Evolutionary conservation across 2,888 invertebrate species (phyloP).

Genomic region (Ormyrus labotus): DNA sequence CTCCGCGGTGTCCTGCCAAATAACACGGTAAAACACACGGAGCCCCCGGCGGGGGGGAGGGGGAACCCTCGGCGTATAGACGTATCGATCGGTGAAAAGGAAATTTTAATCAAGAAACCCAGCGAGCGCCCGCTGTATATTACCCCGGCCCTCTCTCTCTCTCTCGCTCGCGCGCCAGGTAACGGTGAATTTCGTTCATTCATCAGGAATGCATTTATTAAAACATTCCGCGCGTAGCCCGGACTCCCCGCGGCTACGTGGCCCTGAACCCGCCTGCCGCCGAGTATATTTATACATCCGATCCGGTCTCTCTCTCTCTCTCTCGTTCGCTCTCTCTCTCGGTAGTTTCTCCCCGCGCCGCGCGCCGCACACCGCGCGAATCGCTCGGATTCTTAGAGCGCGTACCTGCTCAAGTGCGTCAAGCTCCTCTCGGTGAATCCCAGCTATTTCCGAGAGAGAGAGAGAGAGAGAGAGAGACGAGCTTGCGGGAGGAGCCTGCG

Average conservation of each 20-base stretch:
- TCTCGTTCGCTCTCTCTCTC: slow-evolving; percentile 39
- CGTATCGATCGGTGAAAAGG: slow-evolving; percentile 7
- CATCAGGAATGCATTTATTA: slow-evolving; percentile 66
- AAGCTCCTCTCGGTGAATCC: slow-evolving; percentile 6
- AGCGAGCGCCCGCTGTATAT: too few relatives aligned
- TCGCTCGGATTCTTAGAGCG: slow-evolving; percentile 61
- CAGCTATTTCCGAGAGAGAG: background rate
- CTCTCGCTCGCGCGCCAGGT: slow-evolving; percentile 3
- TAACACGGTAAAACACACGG: too few relatives aligned
- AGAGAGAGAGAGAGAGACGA: background rate
- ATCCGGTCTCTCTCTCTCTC: slow-evolving; percentile 17
- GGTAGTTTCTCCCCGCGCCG: background rate
- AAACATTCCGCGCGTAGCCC: slow-evolving; percentile 64
- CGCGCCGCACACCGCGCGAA: slow-evolving; percentile 56
- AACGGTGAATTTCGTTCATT: slow-evolving; percentile 66
- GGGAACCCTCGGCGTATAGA: background rate
- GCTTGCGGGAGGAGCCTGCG: slow-evolving; percentile 19
- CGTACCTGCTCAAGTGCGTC: background rate
- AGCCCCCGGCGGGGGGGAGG: background rate
- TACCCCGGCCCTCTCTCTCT: too few relatives aligned
- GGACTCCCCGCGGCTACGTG: slow-evolving; percentile 58
- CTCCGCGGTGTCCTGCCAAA: too few relatives aligned
- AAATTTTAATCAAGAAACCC: slow-evolving; percentile 50
- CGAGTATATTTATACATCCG: slow-evolving; percentile 10
- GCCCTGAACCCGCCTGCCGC: slow-evolving; percentile 5